These are phyloP conservation scores for Cerastis rubricosa DNA, from an alignment of 2,888 invertebrate genomes.

Conservation along the genomic window DNA sequence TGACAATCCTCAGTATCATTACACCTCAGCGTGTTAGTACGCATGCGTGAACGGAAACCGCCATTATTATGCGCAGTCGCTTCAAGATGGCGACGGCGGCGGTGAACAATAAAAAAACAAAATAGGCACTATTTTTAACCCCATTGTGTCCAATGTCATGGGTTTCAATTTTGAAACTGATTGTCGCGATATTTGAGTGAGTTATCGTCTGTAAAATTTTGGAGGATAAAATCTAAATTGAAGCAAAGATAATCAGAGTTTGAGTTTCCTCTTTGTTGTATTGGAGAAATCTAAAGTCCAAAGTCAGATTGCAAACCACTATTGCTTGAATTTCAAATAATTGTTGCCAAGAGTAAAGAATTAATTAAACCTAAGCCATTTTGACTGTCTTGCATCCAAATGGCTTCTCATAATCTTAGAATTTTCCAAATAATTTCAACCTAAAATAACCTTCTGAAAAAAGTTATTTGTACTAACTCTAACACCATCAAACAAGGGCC, in stretches of 20 bases:
- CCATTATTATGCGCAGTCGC: conserved; percentile 62
- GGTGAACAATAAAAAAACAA: conserved; percentile 55
- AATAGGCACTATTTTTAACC: conserved; percentile 46
- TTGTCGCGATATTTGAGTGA: conserved; percentile 37
- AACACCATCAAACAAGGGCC: background rate
- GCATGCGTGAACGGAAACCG: conserved; percentile 55
- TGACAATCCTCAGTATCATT: conserved; percentile 46
- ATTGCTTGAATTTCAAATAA: background rate
- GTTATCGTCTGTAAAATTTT: conserved; percentile 8
- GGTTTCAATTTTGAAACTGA: conserved; percentile 54
- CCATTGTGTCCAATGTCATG: conserved; percentile 59
- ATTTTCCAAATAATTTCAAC: background rate
- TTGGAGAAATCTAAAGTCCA: background rate
- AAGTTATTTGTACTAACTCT: background rate
- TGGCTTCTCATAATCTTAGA: background rate
- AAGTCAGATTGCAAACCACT: background rate
- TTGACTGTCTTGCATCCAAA: background rate
- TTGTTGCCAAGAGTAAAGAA: background rate
- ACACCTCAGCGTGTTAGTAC: conserved; percentile 50
- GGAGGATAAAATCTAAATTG: conserved; percentile 49
- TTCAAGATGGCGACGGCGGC: conserved; percentile 52
- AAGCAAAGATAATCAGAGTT: conserved; percentile 3
- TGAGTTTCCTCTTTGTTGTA: conserved; percentile 25
- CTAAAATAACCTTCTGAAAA: background rate
- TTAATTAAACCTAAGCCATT: background rate